Evolutionary conservation across 2,888 invertebrate species (phyloP), one percentile per base, ranked within the genome.

Genomic region (Eupithecia vulgata): DNA sequence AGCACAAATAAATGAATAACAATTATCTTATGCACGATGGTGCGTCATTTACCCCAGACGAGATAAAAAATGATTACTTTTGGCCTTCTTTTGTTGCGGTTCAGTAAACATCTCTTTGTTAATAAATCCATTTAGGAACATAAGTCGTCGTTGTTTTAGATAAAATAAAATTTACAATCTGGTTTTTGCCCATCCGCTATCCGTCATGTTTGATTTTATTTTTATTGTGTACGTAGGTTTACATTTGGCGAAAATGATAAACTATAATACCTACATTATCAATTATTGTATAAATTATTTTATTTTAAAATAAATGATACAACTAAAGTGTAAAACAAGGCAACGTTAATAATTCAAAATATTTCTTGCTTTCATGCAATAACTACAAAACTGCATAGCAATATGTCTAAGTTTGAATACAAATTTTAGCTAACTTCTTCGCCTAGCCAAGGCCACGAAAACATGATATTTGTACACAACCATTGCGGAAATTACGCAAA

Each of bases 401-500:
- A 57, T 25, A 52, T 52, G 1, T n/a, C 5, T 5, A 25, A 4
- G 25, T 57, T 25, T 13, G 25, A 25, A 25, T 25, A 25, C 8
- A 57, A 21, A 57, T 57, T 25, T 12, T 57, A 25, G 57, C 25
- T 57, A 61, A 15, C 17, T 61, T 61, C 30, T 1, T 61, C 61
- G 61, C 5, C 61, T n/a, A 67, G 30, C 48, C 71, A 76, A 66
- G 68, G 71, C 45, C 70, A 48, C 62, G 52, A 42, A 45, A 65
- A 68, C 69, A 75, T 57, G 45, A 72, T 57, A 25, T 72, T 45
- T 68, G 25, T 52, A 34, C 65, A 73, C 42, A 17, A 25, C 30
- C 59, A 48, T 73, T 37, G 70, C 67, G 68, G 72, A 76, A 72
- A 70, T 68, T 25, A 64, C 65, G 71, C 40, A 68, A 71, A 67